A percentile compares a stretch with the other conserved stretches of the same genome.
Evolutionary conservation across 2,888 invertebrate genomes (phyloP).

Genomic region (Caenorhabditis sp.): DNA sequence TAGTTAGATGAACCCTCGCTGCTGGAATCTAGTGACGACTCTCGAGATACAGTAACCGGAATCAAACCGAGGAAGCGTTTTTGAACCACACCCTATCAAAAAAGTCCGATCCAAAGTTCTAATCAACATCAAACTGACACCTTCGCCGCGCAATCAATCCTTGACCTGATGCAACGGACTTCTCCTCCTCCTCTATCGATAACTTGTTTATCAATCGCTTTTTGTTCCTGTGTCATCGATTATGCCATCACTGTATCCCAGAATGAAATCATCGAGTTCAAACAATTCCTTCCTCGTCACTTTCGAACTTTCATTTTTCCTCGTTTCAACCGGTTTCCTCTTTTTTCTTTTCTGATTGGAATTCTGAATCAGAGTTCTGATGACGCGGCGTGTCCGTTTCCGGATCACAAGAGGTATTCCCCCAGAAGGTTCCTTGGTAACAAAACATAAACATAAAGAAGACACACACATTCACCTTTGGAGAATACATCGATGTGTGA

Average conservation of each 20-base stretch:
- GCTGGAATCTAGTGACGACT: no score
- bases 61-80: no score
- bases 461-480: conserved; percentile 1
- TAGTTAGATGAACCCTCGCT: no score
- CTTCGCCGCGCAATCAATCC: background rate
- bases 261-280: conserved; percentile 35
- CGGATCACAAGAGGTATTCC: conserved; percentile 12
- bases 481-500: conserved; percentile 34
- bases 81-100: no score
- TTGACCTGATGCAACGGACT: background rate
- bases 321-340: background rate
- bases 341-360: no score
- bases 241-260: background rate
- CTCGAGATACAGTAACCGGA: no score
- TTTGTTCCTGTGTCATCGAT: background rate
- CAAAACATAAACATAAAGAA: background rate
- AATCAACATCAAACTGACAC: background rate
- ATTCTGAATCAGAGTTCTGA: background rate
- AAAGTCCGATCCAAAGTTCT: no score
- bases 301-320: conserved; percentile 5
- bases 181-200: background rate
- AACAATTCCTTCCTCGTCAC: conserved; percentile 22
- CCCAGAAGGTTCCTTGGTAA: conserved; percentile 17
- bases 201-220: conserved; percentile 10
- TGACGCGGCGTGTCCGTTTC: conserved; percentile 15